Evolutionary conservation across 2,797 vertebrate species (phyloP).

Genomic region (Rhodeus uyekii): DNA sequence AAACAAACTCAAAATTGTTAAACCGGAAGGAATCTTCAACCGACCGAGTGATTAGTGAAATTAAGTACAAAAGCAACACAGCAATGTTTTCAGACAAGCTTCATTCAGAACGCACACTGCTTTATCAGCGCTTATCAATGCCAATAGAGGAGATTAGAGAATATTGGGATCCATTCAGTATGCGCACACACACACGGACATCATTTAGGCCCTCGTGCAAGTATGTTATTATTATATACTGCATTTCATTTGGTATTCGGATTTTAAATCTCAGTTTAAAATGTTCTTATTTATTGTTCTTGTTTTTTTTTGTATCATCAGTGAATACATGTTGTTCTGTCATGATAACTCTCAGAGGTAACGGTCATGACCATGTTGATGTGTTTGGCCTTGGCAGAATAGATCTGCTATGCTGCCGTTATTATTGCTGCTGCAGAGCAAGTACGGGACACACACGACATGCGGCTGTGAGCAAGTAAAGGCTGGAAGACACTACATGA

Average conservation of each 20-base stretch:
- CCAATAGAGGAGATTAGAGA: neutral
- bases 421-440: too few relatives aligned
- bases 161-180: neutral
- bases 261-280: neutral
- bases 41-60: neutral
- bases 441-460: too few relatives aligned
- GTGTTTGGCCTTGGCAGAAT: too few relatives aligned
- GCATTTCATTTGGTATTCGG: too few relatives aligned
- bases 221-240: neutral
- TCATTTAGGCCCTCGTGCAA: neutral
- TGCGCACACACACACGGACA: neutral
- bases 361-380: too few relatives aligned
- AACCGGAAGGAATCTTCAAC: slow-evolving; percentile 4
- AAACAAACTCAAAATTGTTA: slow-evolving; percentile 23
- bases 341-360: too few relatives aligned
- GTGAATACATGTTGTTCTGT: too few relatives aligned
- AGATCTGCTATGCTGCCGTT: too few relatives aligned
- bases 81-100: neutral
- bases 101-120: neutral
- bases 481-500: too few relatives aligned
- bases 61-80: neutral
- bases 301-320: too few relatives aligned
- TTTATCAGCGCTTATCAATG: slow-evolving; percentile 1
- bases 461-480: too few relatives aligned
- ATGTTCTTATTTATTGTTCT: too few relatives aligned